These are phyloP conservation scores for Halictus ligatus DNA, from an alignment of 2,888 invertebrate species.

Conservation along the genomic window DNA sequence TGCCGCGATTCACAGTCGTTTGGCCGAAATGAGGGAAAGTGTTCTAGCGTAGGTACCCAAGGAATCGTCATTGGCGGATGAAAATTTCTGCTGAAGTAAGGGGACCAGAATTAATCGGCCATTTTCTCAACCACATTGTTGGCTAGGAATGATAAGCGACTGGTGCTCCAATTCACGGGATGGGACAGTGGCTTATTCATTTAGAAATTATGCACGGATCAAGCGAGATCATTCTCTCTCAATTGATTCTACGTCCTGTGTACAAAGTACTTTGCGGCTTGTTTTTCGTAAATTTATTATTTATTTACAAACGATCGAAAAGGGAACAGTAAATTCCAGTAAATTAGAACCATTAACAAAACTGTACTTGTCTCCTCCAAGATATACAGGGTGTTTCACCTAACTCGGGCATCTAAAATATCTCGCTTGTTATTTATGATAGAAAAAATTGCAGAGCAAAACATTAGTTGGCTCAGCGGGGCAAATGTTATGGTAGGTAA, in stretches of 20 bases:
- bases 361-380: no score
- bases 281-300: no score
- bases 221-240: neutral
- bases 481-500: no score
- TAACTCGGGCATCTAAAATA: no score
- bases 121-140: neutral
- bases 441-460: no score
- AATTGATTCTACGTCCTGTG: neutral
- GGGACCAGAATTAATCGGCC: conserved; percentile 23
- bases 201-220: neutral
- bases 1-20: conserved; percentile 18
- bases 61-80: conserved; percentile 1
- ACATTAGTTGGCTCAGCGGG: no score
- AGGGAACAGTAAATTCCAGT: no score
- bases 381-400: no score
- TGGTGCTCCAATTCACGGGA: neutral
- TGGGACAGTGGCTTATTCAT: neutral
- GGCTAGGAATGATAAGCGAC: neutral
- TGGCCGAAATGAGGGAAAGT: conserved; percentile 16
- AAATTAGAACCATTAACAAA: no score
- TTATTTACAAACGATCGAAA: no score
- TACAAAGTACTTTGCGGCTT: no score
- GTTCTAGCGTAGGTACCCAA: conserved; percentile 11
- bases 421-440: no score
- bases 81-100: neutral